Percentiles rank a stretch among this genome's conserved stretches.
Evolutionary conservation across 2,797 vertebrate genomes (phyloP).

Genomic region (Malacoctenus gilli): DNA sequence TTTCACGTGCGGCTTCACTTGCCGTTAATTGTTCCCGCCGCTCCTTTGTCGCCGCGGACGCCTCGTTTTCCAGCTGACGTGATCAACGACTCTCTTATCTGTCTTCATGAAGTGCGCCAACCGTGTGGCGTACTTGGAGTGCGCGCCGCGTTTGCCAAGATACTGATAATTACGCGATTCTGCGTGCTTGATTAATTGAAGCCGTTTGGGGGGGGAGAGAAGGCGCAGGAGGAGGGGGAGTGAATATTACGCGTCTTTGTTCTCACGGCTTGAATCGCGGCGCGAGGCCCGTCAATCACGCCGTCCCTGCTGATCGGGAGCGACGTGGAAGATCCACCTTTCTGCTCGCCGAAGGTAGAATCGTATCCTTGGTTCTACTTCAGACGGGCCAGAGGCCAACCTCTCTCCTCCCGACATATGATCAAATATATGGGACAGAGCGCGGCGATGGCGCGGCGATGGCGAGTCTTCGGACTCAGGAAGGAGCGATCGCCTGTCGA

Average conservation of each 20-base stretch:
- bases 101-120: slow-evolving; percentile 8
- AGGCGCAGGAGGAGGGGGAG: background rate
- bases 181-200: slow-evolving; percentile 31
- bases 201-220: slow-evolving; percentile 3
- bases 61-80: background rate
- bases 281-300: slow-evolving; percentile 43
- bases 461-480: background rate
- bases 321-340: background rate
- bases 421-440: background rate
- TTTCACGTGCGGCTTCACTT: background rate
- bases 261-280: slow-evolving; percentile 8
- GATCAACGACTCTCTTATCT: slow-evolving; percentile 12
- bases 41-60: background rate
- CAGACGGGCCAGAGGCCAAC: background rate
- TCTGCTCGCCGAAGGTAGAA: background rate
- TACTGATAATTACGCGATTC: slow-evolving; percentile 12
- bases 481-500: slow-evolving; percentile 2
- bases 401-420: background rate
- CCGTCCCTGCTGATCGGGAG: slow-evolving; percentile 13
- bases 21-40: slow-evolving; percentile 6
- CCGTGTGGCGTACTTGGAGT: slow-evolving; percentile 9
- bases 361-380: background rate
- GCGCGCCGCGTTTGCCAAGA: slow-evolving; percentile 10
- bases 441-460: background rate
- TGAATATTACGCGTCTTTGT: slow-evolving; percentile 24